phyloP scores from a whole-genome alignment of 2,113 vertebrate species.

The Pygathrix nemaeus region DNA sequence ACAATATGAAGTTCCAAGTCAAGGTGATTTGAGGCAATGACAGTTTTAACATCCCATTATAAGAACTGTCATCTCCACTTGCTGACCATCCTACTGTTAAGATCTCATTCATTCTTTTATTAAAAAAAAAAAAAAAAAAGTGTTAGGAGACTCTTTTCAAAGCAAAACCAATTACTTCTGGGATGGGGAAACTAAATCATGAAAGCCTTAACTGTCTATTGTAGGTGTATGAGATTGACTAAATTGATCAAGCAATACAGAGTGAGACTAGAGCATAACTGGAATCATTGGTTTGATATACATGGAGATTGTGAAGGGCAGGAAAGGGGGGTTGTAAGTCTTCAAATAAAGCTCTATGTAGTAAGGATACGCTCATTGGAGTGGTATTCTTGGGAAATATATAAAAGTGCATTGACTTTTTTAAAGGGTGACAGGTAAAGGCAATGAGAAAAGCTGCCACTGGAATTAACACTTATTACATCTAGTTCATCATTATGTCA shows the following conservation, averaged over 20 bases:
- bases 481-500: not conserved
- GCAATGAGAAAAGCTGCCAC: not conserved
- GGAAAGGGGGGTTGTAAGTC: not conserved
- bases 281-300: not conserved
- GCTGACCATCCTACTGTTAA: not conserved
- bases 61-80: not conserved
- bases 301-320: not conserved
- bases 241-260: not conserved
- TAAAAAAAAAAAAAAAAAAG: not conserved
- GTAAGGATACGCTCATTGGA: not conserved
- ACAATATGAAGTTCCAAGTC: not conserved
- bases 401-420: not conserved
- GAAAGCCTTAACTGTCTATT: not conserved
- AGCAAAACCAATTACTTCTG: not conserved
- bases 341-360: not conserved
- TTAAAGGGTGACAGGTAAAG: not conserved
- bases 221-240: not conserved
- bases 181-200: not conserved
- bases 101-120: not conserved
- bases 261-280: not conserved
- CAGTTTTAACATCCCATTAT: not conserved
- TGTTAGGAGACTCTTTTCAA: not conserved
- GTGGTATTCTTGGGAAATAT: fast-evolving
- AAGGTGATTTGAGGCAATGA: not conserved
- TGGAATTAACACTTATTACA: not conserved